A percentile compares a stretch with the other conserved stretches of the same genome.
Evolutionary conservation across 2,797 vertebrate species (phyloP).

Genomic region (Balearica regulorum): DNA sequence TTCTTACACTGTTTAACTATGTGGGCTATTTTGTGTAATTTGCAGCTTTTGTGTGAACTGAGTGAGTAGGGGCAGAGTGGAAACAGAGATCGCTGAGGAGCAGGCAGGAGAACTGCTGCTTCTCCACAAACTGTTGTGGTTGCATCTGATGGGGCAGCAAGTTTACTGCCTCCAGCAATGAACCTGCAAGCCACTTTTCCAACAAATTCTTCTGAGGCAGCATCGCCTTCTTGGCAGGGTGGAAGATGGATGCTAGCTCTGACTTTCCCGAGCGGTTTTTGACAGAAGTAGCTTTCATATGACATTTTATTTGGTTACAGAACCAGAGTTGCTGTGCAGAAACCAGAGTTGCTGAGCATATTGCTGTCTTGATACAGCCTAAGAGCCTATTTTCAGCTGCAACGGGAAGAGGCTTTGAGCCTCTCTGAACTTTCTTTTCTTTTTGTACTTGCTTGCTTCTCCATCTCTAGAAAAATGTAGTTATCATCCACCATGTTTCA

Average conservation of each 20-base stretch:
- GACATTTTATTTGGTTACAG: background rate
- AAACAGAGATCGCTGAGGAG: background rate
- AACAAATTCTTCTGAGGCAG: background rate
- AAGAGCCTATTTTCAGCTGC: background rate
- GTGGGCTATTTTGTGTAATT: background rate
- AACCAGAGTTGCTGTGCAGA: background rate
- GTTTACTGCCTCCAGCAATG: background rate
- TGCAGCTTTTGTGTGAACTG: background rate
- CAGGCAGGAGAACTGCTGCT: background rate
- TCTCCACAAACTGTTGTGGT: background rate
- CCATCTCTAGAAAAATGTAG: background rate
- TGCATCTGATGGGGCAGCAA: accelerated
- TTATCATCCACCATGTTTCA: background rate
- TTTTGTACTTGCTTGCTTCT: background rate
- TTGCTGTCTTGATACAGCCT: background rate
- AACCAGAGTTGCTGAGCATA: background rate
- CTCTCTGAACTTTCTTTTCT: background rate
- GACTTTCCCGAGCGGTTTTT: background rate
- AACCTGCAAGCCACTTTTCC: accelerated
- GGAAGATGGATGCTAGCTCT: background rate
- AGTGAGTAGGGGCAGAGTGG: background rate
- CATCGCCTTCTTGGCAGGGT: accelerated
- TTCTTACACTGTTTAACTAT: background rate
- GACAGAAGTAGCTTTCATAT: background rate
- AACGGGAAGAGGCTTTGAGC: background rate